Evolutionary conservation across 1,140 invertebrate genomes (phyloP).

Genomic region (Drosophila asahinai): DNA sequence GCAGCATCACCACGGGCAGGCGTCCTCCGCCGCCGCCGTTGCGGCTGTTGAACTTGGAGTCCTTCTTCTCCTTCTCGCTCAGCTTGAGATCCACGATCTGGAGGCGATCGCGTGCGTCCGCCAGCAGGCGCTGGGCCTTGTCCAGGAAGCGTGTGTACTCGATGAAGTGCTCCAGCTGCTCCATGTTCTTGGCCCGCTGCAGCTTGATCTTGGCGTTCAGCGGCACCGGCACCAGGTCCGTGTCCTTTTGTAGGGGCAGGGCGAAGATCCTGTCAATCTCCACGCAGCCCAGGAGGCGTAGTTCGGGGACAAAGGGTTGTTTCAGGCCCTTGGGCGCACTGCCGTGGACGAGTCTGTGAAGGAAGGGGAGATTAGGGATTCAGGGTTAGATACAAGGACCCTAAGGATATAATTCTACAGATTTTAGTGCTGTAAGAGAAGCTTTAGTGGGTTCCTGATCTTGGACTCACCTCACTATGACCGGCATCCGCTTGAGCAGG

Average conservation of each 20-base stretch:
- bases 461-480: constrained; percentile 89
- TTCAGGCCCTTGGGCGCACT: constrained; percentile 92
- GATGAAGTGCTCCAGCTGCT: constrained; percentile 91
- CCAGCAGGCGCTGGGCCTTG: constrained; percentile 91
- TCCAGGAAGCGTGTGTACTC: constrained; percentile 93
- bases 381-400: neutral
- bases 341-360: constrained; percentile 92
- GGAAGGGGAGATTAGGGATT: neutral
- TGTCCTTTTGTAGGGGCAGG: constrained; percentile 92
- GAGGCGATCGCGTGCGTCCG: constrained; percentile 94
- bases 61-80: constrained; percentile 87
- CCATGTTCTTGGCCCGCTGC: constrained; percentile 93
- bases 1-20: constrained; percentile 83
- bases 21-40: constrained; percentile 61
- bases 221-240: constrained; percentile 92
- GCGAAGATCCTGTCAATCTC: constrained; percentile 94
- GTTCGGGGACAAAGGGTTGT: constrained; percentile 92
- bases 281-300: constrained; percentile 93
- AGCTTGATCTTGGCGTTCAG: constrained; percentile 94
- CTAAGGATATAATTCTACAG: too few species aligned
- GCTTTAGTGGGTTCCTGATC: too few species aligned
- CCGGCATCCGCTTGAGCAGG: constrained; percentile 93
- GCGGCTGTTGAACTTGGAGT: constrained; percentile 83
- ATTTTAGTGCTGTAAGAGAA: too few species aligned
- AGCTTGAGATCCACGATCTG: constrained; percentile 92